Base-by-base conservation (phyloP, 2,797 vertebrate genomes). In the Chloroceryle inda region DNA sequence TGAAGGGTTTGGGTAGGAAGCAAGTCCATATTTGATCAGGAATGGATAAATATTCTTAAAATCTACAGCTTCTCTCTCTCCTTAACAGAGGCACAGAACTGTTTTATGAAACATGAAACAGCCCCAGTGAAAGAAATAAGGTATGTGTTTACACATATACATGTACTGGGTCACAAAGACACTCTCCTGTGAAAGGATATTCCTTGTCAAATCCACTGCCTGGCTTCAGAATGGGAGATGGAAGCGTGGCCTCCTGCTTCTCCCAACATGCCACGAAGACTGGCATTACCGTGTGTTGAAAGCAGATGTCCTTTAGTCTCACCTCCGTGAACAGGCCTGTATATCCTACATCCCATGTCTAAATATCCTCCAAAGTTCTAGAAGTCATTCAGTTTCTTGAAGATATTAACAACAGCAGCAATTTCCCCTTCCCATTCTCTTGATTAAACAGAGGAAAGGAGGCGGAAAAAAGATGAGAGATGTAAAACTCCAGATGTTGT, bases 401-500 rank as follows among this genome's bases (percentile, higher is more conserved):
- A 56, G n/a, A 61, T 29, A 79, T 89, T 84, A 92, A 59, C 21
- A 27, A 29, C 0, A 27, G 62, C 92, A 94, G 79, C 72, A 88
- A 88, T 88, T 91, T 94, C 87, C 89, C 61, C 58, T 80, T 91
- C 35, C 42, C 35, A 50, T 83, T 77, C 78, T 72, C 87, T 40
- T 91, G 92, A 94, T 94, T 96, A 96, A 92, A 91, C 53, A 66
- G 89, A 80, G 38, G 72, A 75, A 95, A 94, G 64, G 50, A 87
- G 68, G 77, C 7, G 68, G 86, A 80, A 78, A 94, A 92, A 87
- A 92, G 78, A 93, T 20, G 49, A 89, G 88, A 89, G 74, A 38
- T 2, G 7, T 92, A 94, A 93, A 96, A 58, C 79, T 88, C 87
- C 94, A 96, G 94, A 96, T 96, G 91, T 91, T 97, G 85, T 96